Evolutionary conservation across 2,113 vertebrate genomes (phyloP).

Genomic region (Pithys albifrons): DNA sequence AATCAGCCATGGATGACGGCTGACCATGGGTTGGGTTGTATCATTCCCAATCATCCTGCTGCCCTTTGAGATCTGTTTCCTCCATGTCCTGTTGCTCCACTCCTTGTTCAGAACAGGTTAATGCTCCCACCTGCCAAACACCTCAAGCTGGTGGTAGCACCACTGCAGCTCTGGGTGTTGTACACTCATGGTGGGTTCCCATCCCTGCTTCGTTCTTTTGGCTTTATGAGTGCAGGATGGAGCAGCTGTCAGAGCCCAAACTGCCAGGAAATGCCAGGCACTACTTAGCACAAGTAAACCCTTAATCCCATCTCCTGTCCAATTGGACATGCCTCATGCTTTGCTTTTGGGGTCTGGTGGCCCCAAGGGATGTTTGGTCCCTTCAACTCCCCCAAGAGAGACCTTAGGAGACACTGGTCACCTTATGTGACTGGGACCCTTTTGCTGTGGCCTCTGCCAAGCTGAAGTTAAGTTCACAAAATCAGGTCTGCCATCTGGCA

Average conservation of each 20-base stretch:
- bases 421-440: neutral
- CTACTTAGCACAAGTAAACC: neutral
- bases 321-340: neutral
- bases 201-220: neutral
- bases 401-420: neutral
- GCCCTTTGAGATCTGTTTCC: neutral
- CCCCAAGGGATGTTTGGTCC: neutral
- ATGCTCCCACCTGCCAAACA: neutral
- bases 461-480: constrained; percentile 21
- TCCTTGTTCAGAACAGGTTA: neutral
- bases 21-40: neutral
- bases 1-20: neutral
- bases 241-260: neutral
- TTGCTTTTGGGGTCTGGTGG: neutral
- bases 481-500: neutral
- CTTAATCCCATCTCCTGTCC: neutral
- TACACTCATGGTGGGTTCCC: accelerated
- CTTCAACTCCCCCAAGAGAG: neutral
- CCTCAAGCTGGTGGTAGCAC: neutral
- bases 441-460: neutral
- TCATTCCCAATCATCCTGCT: neutral
- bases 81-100: neutral
- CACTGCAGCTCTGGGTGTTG: neutral
- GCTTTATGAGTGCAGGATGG: neutral
- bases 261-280: neutral